Evolutionary conservation across 1,140 invertebrate genomes (phyloP), one percentile per base, ranked within the genome.

Genomic region (Lasioglossum albipes): DNA sequence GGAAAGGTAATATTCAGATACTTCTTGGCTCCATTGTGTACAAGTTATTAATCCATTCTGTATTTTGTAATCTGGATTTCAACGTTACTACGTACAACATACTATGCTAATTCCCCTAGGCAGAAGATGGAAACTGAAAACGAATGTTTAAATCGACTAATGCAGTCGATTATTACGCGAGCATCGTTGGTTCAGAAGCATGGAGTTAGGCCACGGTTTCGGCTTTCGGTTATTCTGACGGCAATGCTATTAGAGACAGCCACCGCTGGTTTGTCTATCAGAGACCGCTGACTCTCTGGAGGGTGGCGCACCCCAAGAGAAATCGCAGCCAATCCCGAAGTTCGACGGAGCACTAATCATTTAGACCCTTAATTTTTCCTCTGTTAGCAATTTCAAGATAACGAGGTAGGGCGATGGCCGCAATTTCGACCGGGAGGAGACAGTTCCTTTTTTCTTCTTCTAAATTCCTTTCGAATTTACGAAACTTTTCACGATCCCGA

Each of bases 361-460:
- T 20, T 61, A 20, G 36, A 82, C 65, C 57, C 49, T 74, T 81
- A 75, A 84, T 78, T 84, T 82, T 78, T 85, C 69, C 31, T 84
- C 22, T 68, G 3, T 22, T 66, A 75, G 41, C 59, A 68, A 16
- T 70, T 65, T 42, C 0, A 2, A 13, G 59, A 65, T 79, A 79
- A 82, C 81, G 22, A 84, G 52, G 61, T 9, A 12, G 64, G 71
- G 68, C 49, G 49, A 70, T 49, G 31, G 45, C 49, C 42, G 18
- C 31, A 67, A 41, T 67, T 62, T 27, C 41, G 10, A 49, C 31
- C 31, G 10, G 57, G 57, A 59, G 36, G 9, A 59, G 57, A 59
- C 7, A n/a, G 20, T 9, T 54, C 18, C 16, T 54, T 20, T 20
- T 54, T 54, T 20, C 5, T 54, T 7, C 18, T n/a, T n/a, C 0